These are phyloP conservation scores for Phoxinus dragarum DNA, from an alignment of 2,797 vertebrate species.

Conservation along the genomic window DNA sequence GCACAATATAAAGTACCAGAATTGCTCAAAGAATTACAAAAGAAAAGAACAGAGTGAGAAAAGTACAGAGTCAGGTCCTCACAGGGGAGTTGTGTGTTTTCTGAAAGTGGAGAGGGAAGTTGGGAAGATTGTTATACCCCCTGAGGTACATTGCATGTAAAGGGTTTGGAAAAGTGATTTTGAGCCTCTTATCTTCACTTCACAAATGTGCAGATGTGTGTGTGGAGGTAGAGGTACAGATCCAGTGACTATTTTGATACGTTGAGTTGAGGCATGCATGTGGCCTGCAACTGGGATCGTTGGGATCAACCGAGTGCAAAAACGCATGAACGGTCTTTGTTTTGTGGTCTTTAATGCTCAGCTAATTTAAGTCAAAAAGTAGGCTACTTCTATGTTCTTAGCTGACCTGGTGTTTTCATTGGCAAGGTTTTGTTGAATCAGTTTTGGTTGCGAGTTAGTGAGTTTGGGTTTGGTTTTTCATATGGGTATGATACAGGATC, in stretches of 20 bases:
- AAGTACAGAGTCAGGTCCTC: not conserved
- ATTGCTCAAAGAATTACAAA: not conserved
- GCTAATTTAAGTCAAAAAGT: not conserved
- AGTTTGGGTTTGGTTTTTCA: not conserved
- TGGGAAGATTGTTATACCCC: not conserved
- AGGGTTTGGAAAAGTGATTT: not conserved
- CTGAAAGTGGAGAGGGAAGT: not conserved
- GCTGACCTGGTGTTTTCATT: not conserved
- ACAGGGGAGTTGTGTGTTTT: constrained; percentile 1
- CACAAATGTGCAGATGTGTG: not conserved
- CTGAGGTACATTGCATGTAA: not conserved
- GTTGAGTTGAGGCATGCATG: not conserved
- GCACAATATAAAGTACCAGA: not conserved
- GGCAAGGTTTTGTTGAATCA: not conserved
- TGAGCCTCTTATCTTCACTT: not conserved
- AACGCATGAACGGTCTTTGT: not conserved
- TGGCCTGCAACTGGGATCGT: not conserved
- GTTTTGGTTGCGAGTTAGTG: not conserved
- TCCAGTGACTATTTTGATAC: not conserved
- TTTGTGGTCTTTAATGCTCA: not conserved
- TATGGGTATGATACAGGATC: not conserved
- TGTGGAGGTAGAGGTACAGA: constrained; percentile 11
- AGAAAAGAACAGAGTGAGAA: not conserved
- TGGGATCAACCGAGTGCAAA: too few relatives aligned
- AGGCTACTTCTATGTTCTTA: not conserved